Base-by-base conservation (phyloP, 2,888 invertebrate species). In the Yponomeuta evonymella region DNA sequence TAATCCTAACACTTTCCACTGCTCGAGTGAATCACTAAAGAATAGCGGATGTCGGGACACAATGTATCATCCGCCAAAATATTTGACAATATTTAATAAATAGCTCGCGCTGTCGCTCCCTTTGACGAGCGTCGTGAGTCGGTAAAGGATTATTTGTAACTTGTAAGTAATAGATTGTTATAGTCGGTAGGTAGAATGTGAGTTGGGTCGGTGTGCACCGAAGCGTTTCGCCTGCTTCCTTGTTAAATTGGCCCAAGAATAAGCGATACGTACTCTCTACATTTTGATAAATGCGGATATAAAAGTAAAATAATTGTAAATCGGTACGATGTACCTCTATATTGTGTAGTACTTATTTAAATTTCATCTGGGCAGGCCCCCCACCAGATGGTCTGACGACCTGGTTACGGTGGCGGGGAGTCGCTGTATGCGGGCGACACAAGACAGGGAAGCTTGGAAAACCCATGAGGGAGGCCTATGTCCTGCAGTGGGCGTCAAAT, bases 91-190 rank as follows among this genome's bases (percentile, higher is more conserved):
- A 86, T 90, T 74, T 85, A 84, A 83, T 83, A 84, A 81, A 82
- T 78, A 79, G 83, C 85, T 82, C 85, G 87, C 82, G 83, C 86
- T 87, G 78, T 81, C 87, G 84, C 86, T 83, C 81, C 79, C 23
- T 23, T 23, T 85, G 81, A 90, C 90, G 88, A 88, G 87, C 81
- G 86, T 85, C 81, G 86, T 85, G 83, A 76, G 78, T 76, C 79
- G 79, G 84, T 82, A 88, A 90, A 90, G 90, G 90, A 91, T 91
- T 90, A 89, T 79, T 77, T 79, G 78, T 80, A 78, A 82, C 8
- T 8, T 43, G 43, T 43, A 8, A 43, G 78, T 80, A 78, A 82
- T 81, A 83, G 83, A 58, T 58, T 81, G 84, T 81, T 77, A 84
- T 81, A 83, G 33, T 33, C 33, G 33, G 33, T 33, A 8, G 43